Percentiles rank a stretch among this genome's conserved stretches.
These are phyloP conservation scores for Caranx ignobilis DNA, from an alignment of 2,113 vertebrate genomes.

Conservation along the genomic window DNA sequence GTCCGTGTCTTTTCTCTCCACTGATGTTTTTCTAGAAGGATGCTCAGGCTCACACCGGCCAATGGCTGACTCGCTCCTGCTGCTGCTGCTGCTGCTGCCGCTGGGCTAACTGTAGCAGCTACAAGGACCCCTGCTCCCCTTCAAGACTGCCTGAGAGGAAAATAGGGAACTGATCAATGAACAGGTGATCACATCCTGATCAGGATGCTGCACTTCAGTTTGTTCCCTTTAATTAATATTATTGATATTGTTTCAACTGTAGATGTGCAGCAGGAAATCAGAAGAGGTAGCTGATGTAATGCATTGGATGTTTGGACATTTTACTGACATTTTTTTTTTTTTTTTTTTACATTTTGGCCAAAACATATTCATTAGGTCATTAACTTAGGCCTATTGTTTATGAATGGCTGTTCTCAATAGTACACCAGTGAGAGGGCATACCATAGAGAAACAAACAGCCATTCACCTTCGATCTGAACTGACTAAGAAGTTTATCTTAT, in stretches of 20 bases:
- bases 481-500: too few species aligned
- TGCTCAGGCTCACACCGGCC: slow-evolving; percentile 74
- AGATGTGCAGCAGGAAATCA: not conserved
- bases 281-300: not conserved
- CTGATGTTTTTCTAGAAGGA: slow-evolving; percentile 69
- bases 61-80: slow-evolving; percentile 64
- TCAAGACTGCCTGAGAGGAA: slow-evolving; percentile 64
- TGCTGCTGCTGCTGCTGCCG: slow-evolving; percentile 5
- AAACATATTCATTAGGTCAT: too few species aligned
- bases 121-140: slow-evolving; percentile 73
- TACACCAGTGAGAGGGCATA: too few species aligned
- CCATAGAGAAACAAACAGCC: too few species aligned
- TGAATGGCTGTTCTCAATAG: not conserved
- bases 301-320: not conserved
- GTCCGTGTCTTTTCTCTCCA: slow-evolving; percentile 60
- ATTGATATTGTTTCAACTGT: not conserved
- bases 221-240: not conserved
- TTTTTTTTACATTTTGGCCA: not conserved
- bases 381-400: not conserved
- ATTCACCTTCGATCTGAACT: too few species aligned
- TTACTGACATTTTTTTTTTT: not conserved
- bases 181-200: not conserved
- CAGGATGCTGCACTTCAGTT: not conserved
- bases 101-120: slow-evolving; percentile 63
- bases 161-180: not conserved